Conservation (phyloP, 2,888 invertebrate species). For the Apodemia zela region DNA sequence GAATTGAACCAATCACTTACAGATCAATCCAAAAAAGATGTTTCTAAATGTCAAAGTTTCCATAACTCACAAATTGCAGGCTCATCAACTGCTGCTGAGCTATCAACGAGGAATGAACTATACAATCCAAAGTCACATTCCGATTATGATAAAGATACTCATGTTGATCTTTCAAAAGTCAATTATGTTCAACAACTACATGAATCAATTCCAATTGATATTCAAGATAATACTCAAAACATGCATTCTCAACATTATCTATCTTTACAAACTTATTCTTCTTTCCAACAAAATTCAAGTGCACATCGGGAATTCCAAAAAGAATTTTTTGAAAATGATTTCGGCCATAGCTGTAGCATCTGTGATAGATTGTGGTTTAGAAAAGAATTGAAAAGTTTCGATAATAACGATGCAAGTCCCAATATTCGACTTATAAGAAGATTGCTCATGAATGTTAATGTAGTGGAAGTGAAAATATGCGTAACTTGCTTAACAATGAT, state of each 20-base stretch:
- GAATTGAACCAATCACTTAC: too few species aligned
- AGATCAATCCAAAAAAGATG: too few species aligned
- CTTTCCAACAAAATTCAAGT: conserved; percentile 5
- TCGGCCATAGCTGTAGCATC: conserved; percentile 29
- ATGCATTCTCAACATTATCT: neutral
- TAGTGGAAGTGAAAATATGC: conserved; percentile 30
- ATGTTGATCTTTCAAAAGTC: too few species aligned
- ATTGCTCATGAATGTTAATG: conserved; percentile 22
- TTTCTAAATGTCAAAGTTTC: too few species aligned
- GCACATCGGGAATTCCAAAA: conserved; percentile 5
- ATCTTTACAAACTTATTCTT: neutral
- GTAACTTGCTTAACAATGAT: conserved; percentile 29
- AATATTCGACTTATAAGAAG: conserved; percentile 26
- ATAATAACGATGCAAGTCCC: conserved; percentile 17
- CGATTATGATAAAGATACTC: too few species aligned
- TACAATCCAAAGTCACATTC: too few species aligned
- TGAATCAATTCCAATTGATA: too few species aligned
- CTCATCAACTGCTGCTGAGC: too few species aligned
- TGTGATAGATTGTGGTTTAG: conserved; percentile 30
- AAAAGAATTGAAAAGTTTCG: conserved; percentile 24
- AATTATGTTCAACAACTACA: too few species aligned
- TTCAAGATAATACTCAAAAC: too few species aligned
- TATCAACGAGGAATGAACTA: too few species aligned
- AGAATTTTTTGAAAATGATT: conserved; percentile 24
- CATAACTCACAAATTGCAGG: too few species aligned